These are phyloP conservation scores for Phenganax stokvisi DNA, from an alignment of 92 coral and sea anemone species.

Conservation along the genomic window DNA sequence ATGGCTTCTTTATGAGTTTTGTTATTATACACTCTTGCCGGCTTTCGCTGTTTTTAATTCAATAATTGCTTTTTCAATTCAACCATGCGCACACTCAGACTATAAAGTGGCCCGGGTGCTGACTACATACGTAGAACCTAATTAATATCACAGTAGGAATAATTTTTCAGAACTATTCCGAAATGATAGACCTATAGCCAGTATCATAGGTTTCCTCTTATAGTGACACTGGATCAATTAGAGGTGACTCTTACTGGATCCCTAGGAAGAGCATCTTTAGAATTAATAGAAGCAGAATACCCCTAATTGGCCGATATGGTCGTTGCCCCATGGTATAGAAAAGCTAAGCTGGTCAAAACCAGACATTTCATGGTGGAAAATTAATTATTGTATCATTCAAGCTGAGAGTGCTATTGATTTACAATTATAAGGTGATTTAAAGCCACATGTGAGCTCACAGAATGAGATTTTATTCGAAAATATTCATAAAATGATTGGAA, in stretches of 20 bases:
- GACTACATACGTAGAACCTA: neutral
- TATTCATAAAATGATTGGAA: neutral
- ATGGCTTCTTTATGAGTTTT: neutral
- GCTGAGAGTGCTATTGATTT: neutral
- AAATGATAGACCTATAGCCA: no score
- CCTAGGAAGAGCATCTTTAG: no score
- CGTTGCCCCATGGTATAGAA: no score
- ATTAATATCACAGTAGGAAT: neutral
- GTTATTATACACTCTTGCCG: neutral
- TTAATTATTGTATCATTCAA: neutral
- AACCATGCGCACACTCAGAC: neutral
- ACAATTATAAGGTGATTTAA: neutral
- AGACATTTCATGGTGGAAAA: neutral
- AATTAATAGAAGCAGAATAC: no score
- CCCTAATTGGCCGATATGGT: no score
- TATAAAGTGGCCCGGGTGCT: neutral
- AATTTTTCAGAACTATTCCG: no score
- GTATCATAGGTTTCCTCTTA: no score
- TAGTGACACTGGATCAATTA: no score
- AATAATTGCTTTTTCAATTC: conserved; percentile 13
- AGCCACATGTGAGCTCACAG: neutral
- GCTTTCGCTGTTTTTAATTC: neutral
- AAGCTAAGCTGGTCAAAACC: no score
- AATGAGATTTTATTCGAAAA: neutral
- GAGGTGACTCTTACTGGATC: no score